A percentile compares a stretch with the other conserved stretches of the same genome.
Conservation (phyloP, 2,888 invertebrate species). For the Chesias legatella region DNA sequence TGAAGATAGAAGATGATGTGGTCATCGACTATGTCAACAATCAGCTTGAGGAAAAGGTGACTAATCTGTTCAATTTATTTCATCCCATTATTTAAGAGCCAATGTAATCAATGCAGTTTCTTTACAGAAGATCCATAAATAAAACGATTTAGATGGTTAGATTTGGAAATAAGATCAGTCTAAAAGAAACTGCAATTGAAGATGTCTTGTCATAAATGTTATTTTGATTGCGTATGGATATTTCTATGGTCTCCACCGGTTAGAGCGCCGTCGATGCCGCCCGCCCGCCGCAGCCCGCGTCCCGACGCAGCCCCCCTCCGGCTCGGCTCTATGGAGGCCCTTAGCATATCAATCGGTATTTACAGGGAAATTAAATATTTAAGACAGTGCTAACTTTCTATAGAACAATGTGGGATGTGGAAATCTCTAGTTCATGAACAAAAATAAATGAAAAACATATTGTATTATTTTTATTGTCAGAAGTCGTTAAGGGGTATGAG, state of each 20-base stretch:
- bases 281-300: constrained; percentile 59
- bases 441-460: constrained; percentile 30
- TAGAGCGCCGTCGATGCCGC: constrained; percentile 73
- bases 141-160: constrained; percentile 14
- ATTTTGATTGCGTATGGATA: constrained; percentile 79
- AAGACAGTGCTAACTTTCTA: constrained; percentile 64
- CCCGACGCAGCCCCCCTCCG: constrained; percentile 56
- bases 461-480: constrained; percentile 28
- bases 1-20: constrained; percentile 99
- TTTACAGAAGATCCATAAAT: constrained; percentile 37
- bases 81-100: constrained; percentile 45
- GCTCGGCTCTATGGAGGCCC: constrained; percentile 73
- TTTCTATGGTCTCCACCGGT: constrained; percentile 78
- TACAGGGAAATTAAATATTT: constrained; percentile 79
- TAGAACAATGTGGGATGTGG: constrained; percentile 53
- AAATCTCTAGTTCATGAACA: constrained; percentile 47
- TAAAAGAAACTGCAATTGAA: constrained; percentile 76
- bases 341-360: constrained; percentile 79
- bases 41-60: constrained; percentile 97
- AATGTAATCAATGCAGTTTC: constrained; percentile 79
- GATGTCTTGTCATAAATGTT: constrained; percentile 68
- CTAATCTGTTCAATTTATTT: constrained; percentile 37
- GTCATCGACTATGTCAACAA: constrained; percentile 99
- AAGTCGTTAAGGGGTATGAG: constrained; percentile 61
- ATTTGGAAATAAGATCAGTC: constrained; percentile 27